Conservation (phyloP, 2,888 invertebrate genomes). For the Tenthredo mesomela region DNA sequence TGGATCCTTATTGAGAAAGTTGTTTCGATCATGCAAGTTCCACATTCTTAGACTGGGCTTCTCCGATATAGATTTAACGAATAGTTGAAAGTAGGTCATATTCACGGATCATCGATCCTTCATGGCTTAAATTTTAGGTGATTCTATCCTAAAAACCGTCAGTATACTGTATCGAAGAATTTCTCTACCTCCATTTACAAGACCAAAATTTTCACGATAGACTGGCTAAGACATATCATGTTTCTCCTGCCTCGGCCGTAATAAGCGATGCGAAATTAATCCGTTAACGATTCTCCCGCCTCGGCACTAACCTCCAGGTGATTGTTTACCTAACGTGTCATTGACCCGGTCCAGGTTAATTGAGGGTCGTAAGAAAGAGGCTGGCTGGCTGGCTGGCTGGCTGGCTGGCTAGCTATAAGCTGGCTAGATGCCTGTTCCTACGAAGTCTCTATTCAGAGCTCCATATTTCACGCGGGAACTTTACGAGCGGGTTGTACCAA, state of each 20-base stretch:
- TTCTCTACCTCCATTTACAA: background rate
- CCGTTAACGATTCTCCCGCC: slow-evolving; percentile 26
- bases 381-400: background rate
- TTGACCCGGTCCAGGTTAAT: slow-evolving; percentile 36
- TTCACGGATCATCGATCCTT: background rate
- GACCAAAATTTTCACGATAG: background rate
- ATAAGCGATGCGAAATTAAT: slow-evolving; percentile 38
- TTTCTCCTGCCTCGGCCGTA: slow-evolving; percentile 9
- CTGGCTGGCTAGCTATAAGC: background rate
- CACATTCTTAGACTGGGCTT: background rate
- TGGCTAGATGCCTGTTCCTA: background rate
- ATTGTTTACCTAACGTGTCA: slow-evolving; percentile 33
- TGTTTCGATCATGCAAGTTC: background rate
- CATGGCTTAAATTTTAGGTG: background rate
- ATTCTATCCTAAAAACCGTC: background rate
- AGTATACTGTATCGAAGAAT: background rate
- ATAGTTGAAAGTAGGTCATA: slow-evolving; percentile 6
- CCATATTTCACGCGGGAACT: slow-evolving; percentile 41
- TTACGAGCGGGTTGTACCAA: slow-evolving; percentile 41
- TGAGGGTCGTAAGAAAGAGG: slow-evolving; percentile 25
- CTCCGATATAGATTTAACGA: background rate
- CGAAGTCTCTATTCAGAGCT: slow-evolving; percentile 38
- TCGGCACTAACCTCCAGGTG: background rate
- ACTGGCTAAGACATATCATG: slow-evolving; percentile 18
- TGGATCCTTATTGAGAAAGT: slow-evolving; percentile 20